These are phyloP conservation scores for Siniperca knerii DNA, from an alignment of 2,113 vertebrate genomes.

Conservation along the genomic window DNA sequence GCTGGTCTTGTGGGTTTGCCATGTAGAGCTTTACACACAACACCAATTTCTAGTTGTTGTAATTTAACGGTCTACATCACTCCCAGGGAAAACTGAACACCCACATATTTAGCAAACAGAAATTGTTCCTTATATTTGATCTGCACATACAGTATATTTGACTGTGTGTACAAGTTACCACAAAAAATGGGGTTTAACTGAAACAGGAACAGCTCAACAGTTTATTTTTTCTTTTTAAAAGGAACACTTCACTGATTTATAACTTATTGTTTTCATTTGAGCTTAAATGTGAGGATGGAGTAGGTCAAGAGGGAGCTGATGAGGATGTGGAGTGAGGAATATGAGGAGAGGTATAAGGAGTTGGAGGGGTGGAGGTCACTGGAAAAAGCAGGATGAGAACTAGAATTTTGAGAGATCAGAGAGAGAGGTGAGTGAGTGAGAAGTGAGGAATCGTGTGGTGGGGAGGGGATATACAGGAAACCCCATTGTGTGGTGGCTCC, in stretches of 20 bases:
- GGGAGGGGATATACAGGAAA: conserved; percentile 70
- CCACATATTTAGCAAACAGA: not conserved
- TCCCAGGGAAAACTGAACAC: not conserved
- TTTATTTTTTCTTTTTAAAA: conserved; percentile 46
- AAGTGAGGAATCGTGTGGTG: conserved; percentile 35
- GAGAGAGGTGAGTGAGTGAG: conserved; percentile 57
- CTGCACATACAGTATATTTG: not conserved
- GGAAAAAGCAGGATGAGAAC: conserved; percentile 42
- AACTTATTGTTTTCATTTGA: conserved; percentile 69
- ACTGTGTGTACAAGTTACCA: not conserved
- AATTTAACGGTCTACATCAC: not conserved
- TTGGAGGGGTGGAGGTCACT: conserved; percentile 1
- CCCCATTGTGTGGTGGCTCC: conserved; percentile 84
- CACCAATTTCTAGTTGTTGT: not conserved
- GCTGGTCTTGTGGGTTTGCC: not conserved
- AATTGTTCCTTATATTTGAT: not conserved
- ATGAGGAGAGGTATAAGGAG: conserved; percentile 15
- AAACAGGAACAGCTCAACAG: not conserved
- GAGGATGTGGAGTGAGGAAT: conserved; percentile 35
- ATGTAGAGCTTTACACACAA: not conserved
- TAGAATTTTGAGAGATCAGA: conserved; percentile 52
- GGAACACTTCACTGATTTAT: conserved; percentile 61
- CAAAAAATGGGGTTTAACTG: not conserved
- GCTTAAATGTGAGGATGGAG: conserved; percentile 30
- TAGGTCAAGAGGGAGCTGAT: conserved; percentile 2